Conservation (phyloP, 1,140 invertebrate genomes). For the Zaprionus capensis region DNA sequence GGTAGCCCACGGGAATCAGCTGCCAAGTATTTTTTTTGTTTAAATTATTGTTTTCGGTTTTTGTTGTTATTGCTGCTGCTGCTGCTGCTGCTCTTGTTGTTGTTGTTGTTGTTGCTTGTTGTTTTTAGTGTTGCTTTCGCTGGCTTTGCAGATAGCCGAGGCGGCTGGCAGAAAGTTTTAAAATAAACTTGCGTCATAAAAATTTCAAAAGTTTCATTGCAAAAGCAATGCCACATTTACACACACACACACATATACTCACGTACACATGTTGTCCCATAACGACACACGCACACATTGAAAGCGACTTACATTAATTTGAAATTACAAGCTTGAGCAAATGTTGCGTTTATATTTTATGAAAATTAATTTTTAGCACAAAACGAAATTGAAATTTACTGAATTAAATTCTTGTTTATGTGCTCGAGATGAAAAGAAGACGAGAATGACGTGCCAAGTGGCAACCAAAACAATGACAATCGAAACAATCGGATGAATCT, state of each 20-base stretch:
- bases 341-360: constrained; percentile 26
- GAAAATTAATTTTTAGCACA: constrained; percentile 29
- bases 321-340: constrained; percentile 29
- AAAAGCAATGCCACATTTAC: constrained; percentile 35
- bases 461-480: background rate
- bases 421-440: background rate
- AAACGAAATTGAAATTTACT: constrained; percentile 23
- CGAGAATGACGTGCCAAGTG: background rate
- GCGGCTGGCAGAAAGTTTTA: constrained; percentile 74
- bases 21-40: constrained; percentile 59
- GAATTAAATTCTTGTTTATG: constrained; percentile 15
- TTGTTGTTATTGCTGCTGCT: constrained; percentile 6
- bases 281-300: constrained; percentile 5
- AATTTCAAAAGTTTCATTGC: constrained; percentile 70
- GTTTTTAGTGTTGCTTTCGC: constrained; percentile 23
- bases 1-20: constrained; percentile 67
- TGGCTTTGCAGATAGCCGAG: constrained; percentile 7
- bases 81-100: constrained; percentile 19
- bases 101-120: constrained; percentile 24
- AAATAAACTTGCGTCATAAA: constrained; percentile 81
- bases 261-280: constrained; percentile 20
- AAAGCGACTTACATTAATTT: constrained; percentile 25
- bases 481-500: background rate
- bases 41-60: constrained; percentile 26
- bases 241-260: constrained; percentile 3